phyloP scores from a whole-genome alignment of 1,140 invertebrate genomes.

The Drosophila eugracilis region DNA sequence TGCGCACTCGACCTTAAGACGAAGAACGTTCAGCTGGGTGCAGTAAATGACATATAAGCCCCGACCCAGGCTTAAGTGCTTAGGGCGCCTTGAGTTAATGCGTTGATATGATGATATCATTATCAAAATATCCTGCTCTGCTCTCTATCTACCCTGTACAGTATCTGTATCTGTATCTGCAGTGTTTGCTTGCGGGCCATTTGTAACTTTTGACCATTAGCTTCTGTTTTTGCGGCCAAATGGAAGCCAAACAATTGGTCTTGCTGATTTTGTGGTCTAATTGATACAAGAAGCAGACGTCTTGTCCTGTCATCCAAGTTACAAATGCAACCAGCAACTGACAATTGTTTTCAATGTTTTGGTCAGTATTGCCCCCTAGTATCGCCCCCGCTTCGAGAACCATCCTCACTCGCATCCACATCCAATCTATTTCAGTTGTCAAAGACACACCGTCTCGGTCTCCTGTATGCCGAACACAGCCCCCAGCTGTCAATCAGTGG shows the following conservation, averaged over 20 bases:
- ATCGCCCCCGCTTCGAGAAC: not conserved
- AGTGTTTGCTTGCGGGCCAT: conserved; percentile 40
- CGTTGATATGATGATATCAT: conserved; percentile 69
- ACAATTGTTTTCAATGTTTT: conserved; percentile 79
- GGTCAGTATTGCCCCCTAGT: conserved; percentile 42
- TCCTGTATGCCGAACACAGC: conserved; percentile 11
- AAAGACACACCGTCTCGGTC: conserved; percentile 27
- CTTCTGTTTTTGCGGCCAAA: conserved; percentile 70
- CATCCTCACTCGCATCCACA: conserved; percentile 4
- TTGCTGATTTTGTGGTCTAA: conserved; percentile 73
- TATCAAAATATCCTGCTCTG: conserved; percentile 57
- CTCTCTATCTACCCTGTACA: not conserved
- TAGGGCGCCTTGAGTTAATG: conserved; percentile 66
- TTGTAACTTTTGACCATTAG: conserved; percentile 77
- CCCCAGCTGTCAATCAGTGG: conserved; percentile 65
- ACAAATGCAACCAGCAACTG: conserved; percentile 68
- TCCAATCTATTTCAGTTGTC: conserved; percentile 75
- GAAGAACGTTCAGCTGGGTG: conserved; percentile 52
- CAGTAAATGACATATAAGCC: conserved; percentile 64
- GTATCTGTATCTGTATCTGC: conserved; percentile 8
- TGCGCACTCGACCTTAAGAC: conserved; percentile 47
- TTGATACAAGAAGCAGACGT: conserved; percentile 65
- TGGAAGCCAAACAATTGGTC: conserved; percentile 62
- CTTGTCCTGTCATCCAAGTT: conserved; percentile 64
- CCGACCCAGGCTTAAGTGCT: conserved; percentile 42